Percentiles rank a stretch among this genome's conserved stretches.
Evolutionary conservation across 2,888 invertebrate genomes (phyloP).

Genomic region (Lamellibrachia satsuma): DNA sequence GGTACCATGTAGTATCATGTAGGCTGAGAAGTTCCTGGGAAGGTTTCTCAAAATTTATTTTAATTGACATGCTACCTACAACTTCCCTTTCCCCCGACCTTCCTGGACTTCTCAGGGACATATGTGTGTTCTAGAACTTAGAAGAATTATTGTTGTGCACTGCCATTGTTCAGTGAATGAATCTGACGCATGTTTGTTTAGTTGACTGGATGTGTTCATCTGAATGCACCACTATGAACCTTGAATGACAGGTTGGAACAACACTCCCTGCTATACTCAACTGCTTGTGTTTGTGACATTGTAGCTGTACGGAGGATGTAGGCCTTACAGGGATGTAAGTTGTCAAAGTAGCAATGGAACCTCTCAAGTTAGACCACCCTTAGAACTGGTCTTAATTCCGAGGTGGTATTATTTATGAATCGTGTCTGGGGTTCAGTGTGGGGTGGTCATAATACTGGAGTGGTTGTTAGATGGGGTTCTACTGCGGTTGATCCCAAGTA

Average conservation of each 20-base stretch:
- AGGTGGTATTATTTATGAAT: not conserved
- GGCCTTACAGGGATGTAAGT: not conserved
- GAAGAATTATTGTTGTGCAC: not conserved
- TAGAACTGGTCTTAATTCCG: not conserved
- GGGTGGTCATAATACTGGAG: not conserved
- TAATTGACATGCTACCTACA: too few relatives aligned
- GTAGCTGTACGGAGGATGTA: not conserved
- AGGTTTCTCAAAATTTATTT: not conserved
- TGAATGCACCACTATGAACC: not conserved
- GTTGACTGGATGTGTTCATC: not conserved
- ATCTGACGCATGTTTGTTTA: not conserved
- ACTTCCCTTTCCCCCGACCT: too few relatives aligned
- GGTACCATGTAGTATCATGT: not conserved
- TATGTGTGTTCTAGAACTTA: not conserved
- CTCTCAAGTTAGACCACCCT: not conserved
- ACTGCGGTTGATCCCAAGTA: not conserved
- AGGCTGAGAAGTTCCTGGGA: not conserved
- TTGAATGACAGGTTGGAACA: not conserved
- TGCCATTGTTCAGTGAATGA: not conserved
- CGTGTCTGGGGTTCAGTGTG: not conserved
- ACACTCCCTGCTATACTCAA: not conserved
- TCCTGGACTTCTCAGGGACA: too few relatives aligned
- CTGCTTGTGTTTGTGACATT: not conserved
- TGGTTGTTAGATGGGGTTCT: not conserved
- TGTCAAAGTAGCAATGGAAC: not conserved